A percentile compares a stretch with the other conserved stretches of the same genome.
phyloP scores from a whole-genome alignment of 2,797 vertebrate species.

The Heterohyrax brucei region DNA sequence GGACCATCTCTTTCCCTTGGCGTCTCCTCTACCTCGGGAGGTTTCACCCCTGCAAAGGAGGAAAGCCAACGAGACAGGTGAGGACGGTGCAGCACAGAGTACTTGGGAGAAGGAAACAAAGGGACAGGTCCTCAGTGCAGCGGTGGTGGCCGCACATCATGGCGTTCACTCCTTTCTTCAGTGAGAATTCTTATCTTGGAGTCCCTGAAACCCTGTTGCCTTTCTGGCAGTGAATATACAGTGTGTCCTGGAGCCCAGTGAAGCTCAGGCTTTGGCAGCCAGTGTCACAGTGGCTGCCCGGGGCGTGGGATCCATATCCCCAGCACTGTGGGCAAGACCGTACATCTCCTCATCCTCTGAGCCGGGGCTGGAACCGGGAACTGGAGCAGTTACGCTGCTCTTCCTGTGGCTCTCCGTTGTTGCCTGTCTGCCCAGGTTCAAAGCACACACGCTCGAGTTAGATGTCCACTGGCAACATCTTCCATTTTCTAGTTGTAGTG shows the following conservation, averaged over 20 bases:
- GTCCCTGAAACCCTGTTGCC: neutral
- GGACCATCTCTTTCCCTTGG: neutral
- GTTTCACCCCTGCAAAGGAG: neutral
- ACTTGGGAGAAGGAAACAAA: neutral
- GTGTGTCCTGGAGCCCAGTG: neutral
- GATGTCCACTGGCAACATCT: neutral
- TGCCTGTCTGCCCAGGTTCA: accelerated
- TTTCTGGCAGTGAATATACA: neutral
- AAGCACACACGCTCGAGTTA: neutral
- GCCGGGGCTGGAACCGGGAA: no score
- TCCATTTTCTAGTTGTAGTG: neutral
- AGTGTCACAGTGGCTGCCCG: accelerated
- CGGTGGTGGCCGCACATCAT: neutral
- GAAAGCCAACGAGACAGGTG: neutral
- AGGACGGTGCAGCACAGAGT: no score
- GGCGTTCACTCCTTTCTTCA: neutral
- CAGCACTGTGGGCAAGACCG: accelerated
- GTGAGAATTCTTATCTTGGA: neutral
- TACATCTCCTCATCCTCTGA: accelerated
- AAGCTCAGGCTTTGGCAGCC: neutral
- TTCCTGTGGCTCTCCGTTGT: accelerated
- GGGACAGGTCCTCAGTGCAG: neutral
- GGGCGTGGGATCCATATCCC: neutral
- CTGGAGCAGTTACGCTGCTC: accelerated
- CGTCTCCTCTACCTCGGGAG: neutral